These are phyloP conservation scores for Allobates femoralis DNA, from an alignment of 2,797 vertebrate species.

Conservation along the genomic window DNA sequence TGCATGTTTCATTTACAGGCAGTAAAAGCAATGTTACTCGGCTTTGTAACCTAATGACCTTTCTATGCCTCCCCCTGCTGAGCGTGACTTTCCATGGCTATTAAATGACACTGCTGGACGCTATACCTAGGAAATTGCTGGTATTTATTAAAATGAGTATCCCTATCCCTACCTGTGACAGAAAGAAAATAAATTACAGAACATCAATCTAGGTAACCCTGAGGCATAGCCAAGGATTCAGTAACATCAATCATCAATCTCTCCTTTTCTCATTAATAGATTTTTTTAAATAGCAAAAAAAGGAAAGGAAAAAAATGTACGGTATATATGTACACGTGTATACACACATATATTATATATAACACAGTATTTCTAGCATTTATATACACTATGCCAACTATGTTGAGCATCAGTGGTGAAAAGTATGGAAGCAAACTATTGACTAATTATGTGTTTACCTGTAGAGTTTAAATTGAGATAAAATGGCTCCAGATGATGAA, in stretches of 20 bases:
- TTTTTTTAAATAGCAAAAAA: too few relatives aligned
- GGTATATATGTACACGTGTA: too few relatives aligned
- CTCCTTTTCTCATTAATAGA: too few relatives aligned
- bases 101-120: background rate
- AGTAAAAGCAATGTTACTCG: constrained; percentile 10
- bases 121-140: background rate
- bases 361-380: too few relatives aligned
- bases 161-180: background rate
- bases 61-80: background rate
- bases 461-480: background rate
- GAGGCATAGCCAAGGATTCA: background rate
- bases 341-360: too few relatives aligned
- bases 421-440: too few relatives aligned
- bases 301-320: too few relatives aligned
- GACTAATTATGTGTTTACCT: too few relatives aligned
- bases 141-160: background rate
- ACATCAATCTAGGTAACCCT: background rate
- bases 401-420: too few relatives aligned
- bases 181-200: background rate
- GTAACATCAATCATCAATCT: background rate
- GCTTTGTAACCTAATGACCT: constrained; percentile 26
- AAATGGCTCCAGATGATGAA: background rate
- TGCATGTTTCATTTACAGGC: background rate
- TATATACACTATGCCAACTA: too few relatives aligned
- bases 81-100: background rate